Evolutionary conservation across 2,888 invertebrate genomes (phyloP).

Genomic region (Dioctria linearis): DNA sequence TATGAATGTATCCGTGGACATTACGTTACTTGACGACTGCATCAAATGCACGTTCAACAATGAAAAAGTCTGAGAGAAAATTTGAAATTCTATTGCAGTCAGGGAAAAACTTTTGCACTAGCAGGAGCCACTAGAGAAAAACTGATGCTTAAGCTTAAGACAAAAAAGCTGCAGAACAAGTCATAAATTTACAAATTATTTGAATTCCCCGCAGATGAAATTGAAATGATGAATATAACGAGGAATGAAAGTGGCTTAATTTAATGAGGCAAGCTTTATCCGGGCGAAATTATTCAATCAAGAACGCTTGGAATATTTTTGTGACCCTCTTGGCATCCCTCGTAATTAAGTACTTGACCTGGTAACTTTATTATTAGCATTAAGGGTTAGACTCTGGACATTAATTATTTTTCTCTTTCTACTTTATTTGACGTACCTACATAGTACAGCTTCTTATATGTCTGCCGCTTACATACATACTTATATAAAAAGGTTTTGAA

Average conservation of each 20-base stretch:
- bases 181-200: constrained; percentile 43
- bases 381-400: constrained; percentile 6
- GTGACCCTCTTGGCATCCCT: constrained; percentile 10
- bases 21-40: constrained; percentile 3
- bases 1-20: constrained; percentile 10
- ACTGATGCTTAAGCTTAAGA: background rate
- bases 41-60: constrained; percentile 12
- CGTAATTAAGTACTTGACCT: constrained; percentile 6
- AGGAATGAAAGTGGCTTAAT: constrained; percentile 28
- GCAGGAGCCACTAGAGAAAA: background rate
- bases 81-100: constrained; percentile 10
- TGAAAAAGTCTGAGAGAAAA: background rate
- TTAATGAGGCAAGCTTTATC: constrained; percentile 32
- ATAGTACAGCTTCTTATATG: background rate
- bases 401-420: constrained; percentile 6
- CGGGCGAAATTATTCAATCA: constrained; percentile 5
- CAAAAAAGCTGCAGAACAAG: background rate
- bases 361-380: constrained; percentile 5
- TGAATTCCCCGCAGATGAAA: constrained; percentile 33
- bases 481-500: no score
- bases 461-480: background rate
- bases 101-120: background rate
- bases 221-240: constrained; percentile 37
- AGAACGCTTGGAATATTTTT: constrained; percentile 6
- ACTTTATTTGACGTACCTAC: background rate